Evolutionary conservation across 2,888 invertebrate genomes (phyloP), one percentile per base, ranked within the genome.

Genomic region (Augiades crinisus): DNA sequence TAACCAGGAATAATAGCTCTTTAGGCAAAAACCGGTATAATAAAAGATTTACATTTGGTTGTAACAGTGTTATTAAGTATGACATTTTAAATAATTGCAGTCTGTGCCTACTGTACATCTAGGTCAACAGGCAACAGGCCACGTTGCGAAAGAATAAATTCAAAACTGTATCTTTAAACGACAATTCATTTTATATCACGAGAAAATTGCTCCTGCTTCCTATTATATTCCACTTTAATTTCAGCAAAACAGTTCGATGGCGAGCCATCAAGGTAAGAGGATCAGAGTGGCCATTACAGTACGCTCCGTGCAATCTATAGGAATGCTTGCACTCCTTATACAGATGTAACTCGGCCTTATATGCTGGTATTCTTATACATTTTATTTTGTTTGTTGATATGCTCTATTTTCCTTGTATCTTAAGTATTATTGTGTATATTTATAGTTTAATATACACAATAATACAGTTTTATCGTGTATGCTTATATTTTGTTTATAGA

Each of bases 221-320:
- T 41, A 34, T 41, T 31, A 49, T 49, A 19, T 43, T 30, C 30
- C 27, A 44, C 30, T 51, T 51, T 51, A 44, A 36, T 43, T 51
- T 36, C 44, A 30, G 21, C 37, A 44, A 37, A 59, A 61, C 68
- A 65, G 70, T 68, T 75, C 69, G 67, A 78, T 73, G 65, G 67
- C 62, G 60, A 60, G 62, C 75, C 65, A 77, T 76, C 73, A 68
- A 74, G 68, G 72, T 82, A 83, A 81, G 82, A 81, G 78, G 83
- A 82, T 84, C 79, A 76, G 60, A 69, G 70, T 67, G 65, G 57
- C 65, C 64, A 63, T 75, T 76, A 75, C 71, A 67, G 68, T 68
- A 59, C 64, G 55, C 63, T 67, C 59, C 67, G 66, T 67, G 69
- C 69, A 64, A 57, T 64, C 55, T 63, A 63, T 60, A 67, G 49